Evolutionary conservation across 2,888 invertebrate genomes (phyloP).

Genomic region (Chelonus formosanus): DNA sequence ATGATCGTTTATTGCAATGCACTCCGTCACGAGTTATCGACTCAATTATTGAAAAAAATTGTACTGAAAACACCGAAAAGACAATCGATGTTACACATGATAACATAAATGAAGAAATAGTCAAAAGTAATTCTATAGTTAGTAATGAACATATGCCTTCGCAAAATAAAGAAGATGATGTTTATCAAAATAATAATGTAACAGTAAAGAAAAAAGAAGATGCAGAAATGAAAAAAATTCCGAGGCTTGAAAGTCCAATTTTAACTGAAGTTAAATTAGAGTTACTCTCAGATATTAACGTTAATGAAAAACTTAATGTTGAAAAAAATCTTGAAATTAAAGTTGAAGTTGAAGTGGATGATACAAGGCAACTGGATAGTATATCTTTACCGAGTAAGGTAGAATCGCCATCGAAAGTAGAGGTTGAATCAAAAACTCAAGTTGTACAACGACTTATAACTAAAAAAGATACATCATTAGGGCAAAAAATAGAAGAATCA

Average conservation of each 20-base stretch:
- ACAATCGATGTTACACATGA: too few species aligned
- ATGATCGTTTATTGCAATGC: slow-evolving; percentile 54
- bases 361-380: slow-evolving; percentile 47
- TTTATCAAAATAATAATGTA: too few species aligned
- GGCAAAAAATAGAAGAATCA: slow-evolving; percentile 55
- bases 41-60: slow-evolving; percentile 42
- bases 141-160: too few species aligned
- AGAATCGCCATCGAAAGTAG: slow-evolving; percentile 40
- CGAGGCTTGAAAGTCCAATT: too few species aligned
- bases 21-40: slow-evolving; percentile 48
- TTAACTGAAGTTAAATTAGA: too few species aligned
- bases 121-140: too few species aligned
- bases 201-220: too few species aligned
- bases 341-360: slow-evolving; percentile 44
- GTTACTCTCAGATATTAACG: neutral
- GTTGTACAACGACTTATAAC: slow-evolving; percentile 37
- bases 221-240: too few species aligned
- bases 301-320: slow-evolving; percentile 42
- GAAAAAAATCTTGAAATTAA: slow-evolving; percentile 49
- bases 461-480: slow-evolving; percentile 47
- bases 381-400: slow-evolving; percentile 30
- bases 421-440: slow-evolving; percentile 38
- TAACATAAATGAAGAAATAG: too few species aligned
- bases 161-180: too few species aligned
- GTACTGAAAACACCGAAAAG: neutral